Base-by-base conservation (phyloP, 2,888 invertebrate genomes). In the Drosophila histrio region DNA sequence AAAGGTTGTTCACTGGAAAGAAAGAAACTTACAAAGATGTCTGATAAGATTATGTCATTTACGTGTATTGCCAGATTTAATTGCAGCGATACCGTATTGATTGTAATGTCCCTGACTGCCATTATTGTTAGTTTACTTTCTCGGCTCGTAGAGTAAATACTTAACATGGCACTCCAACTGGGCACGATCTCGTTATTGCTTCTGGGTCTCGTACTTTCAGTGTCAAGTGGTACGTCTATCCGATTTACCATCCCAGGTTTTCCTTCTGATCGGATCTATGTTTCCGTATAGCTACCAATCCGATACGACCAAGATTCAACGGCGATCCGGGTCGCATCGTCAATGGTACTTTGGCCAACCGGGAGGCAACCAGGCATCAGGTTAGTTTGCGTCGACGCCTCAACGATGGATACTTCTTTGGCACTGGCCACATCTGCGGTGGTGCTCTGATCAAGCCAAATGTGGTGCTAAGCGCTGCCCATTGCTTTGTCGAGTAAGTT, bases 401-500 rank as follows among this genome's bases (percentile, higher is more conserved):
- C 6, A 87, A 81, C 54, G 85, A 87, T 50, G 84, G 79, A 21
- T 81, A 74, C 39, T 89, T 77, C 63, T 91, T 84, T 59, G 91
- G 91, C 8, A 80, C 84, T 2, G 91, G 91, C 0, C 91, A 91
- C 68, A 65, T 91, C 11, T 91, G 91, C 39, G 91, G 91, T 2
- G 91, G 90, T 3, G 65, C 90, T 0, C 61, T 91, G 43, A 89
- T 91, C 43, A 61, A 71, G 2, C 58, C 76, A 6, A 87, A 82
- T 61, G 82, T 79, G 7, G 91, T 89, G 0, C 70, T 91, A 1
- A 77, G 84, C 2, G 91, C 91, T 0, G 91, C 91, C 1, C 91
- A 91, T 72, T 91, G 91, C 34, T 89, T 91, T 67, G 87, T 86
- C n/a, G 70, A 91, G 91, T 91, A 76, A 87, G 89, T 56, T 1